These are phyloP conservation scores for Labia minor DNA, from an alignment of 2,888 invertebrate species.

Conservation along the genomic window DNA sequence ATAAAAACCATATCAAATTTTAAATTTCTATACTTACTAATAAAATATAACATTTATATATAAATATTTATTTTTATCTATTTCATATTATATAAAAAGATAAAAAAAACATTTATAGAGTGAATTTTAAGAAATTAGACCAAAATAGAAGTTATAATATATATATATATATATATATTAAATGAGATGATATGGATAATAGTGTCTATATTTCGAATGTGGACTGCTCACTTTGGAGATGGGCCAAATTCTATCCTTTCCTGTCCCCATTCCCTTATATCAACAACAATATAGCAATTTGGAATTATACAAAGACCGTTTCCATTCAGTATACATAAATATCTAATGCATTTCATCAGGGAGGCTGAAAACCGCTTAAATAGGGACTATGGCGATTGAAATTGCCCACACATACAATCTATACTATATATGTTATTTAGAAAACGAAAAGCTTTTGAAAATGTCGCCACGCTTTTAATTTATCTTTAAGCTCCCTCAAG, in stretches of 20 bases:
- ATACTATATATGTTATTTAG: background rate
- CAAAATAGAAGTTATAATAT: too few species aligned
- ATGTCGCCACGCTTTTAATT: slow-evolving; percentile 13
- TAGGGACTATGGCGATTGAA: slow-evolving; percentile 13
- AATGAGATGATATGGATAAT: background rate
- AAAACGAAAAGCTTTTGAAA: slow-evolving; percentile 3
- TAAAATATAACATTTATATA: too few species aligned
- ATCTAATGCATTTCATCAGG: slow-evolving; percentile 8
- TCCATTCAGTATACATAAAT: slow-evolving; percentile 8
- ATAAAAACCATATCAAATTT: too few species aligned
- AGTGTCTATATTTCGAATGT: background rate
- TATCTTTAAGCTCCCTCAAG: slow-evolving; percentile 13
- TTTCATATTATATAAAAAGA: too few species aligned
- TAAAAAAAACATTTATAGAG: too few species aligned
- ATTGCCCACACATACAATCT: background rate
- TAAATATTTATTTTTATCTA: too few species aligned
- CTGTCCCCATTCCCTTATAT: background rate
- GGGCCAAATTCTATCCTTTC: background rate
- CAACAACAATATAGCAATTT: slow-evolving; percentile 13
- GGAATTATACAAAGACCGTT: slow-evolving; percentile 8
- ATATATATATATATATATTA: background rate
- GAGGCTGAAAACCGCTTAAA: slow-evolving; percentile 7
- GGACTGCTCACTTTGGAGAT: background rate
- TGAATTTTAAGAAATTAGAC: too few species aligned
- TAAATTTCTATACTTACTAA: too few species aligned